Evolutionary conservation across 1,140 invertebrate genomes (phyloP), one percentile per base, ranked within the genome.

Genomic region (Temnothorax curvispinosus): DNA sequence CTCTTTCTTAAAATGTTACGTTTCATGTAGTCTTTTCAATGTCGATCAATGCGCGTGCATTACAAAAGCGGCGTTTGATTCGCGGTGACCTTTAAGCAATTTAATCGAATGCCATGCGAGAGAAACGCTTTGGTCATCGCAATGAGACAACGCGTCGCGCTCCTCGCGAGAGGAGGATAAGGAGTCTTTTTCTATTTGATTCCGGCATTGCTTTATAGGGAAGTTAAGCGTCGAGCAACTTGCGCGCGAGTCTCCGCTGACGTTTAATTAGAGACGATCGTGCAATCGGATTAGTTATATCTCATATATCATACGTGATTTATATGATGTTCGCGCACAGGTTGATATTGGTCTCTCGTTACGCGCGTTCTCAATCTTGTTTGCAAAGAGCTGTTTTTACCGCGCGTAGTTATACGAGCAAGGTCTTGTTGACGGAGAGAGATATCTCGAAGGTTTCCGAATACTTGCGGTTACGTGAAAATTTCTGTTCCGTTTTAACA

Each of bases 151-250:
- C 21, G 27, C 27, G 38, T 5, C 54, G 32, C n/a, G 38, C 18
- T 52, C 21, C 27, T 54, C 35, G 35, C 27, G 15, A 9, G 50
- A 32, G 41, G 38, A 11, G 18, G 21, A 41, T 75, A 88, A 85
- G 50, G 27, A 27, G 41, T 52, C 64, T 77, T 58, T 82, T 71
- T n/a, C 64, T 8, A 21, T 35, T 35, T 52, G 32, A 87, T 87
- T 87, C 85, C 69, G 56, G 76, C 81, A 69, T 76, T 71, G 64
- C 77, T 88, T 74, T 80, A 27, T 27, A 27, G 44, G 58, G 50
- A 75, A 52, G 35, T 62, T 35, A 3, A n/a, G 50, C 21, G 21
- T 21, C 21, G 21, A 21, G 21, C 65, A 52, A 54, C 78, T 78
- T 35, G 47, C n/a, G 54, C 35, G 52, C 47, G 18, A 69, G 15